phyloP scores from a whole-genome alignment of 92 coral and sea anemone species.

The Umimayanthus chanpuru region DNA sequence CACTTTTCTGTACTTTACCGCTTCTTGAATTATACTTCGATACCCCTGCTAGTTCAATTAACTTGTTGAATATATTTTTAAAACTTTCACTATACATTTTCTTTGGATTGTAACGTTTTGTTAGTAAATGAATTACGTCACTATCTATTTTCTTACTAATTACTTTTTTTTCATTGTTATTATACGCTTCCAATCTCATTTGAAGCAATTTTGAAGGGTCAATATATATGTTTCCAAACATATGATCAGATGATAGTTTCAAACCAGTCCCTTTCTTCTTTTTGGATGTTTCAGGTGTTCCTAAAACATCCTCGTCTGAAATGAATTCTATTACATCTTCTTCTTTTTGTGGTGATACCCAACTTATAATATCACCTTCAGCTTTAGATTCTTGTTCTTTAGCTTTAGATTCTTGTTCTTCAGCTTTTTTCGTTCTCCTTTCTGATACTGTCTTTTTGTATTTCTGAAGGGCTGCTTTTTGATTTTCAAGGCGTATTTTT shows the following conservation, averaged over 20 bases:
- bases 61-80: slow-evolving; percentile 34
- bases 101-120: not conserved
- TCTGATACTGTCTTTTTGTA: slow-evolving; percentile 3
- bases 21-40: slow-evolving; percentile 37
- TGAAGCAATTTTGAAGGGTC: slow-evolving; percentile 31
- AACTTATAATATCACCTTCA: not conserved
- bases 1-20: slow-evolving; percentile 23
- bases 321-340: not conserved
- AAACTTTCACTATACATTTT: not conserved
- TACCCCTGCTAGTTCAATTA: slow-evolving; percentile 40
- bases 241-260: slow-evolving; percentile 29
- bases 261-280: slow-evolving; percentile 23
- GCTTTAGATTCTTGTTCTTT: too few relatives aligned
- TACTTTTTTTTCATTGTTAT: not conserved
- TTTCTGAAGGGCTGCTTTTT: slow-evolving; percentile 20
- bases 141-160: slow-evolving; percentile 7
- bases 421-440: not conserved
- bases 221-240: slow-evolving; percentile 42
- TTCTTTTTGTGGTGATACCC: not conserved
- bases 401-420: too few relatives aligned
- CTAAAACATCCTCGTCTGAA: slow-evolving; percentile 23
- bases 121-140: slow-evolving; percentile 4
- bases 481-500: not conserved
- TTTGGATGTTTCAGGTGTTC: slow-evolving; percentile 25
- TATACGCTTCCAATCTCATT: slow-evolving; percentile 39